Conservation (phyloP, 2,888 invertebrate species). For the Tetragonula carbonaria region DNA sequence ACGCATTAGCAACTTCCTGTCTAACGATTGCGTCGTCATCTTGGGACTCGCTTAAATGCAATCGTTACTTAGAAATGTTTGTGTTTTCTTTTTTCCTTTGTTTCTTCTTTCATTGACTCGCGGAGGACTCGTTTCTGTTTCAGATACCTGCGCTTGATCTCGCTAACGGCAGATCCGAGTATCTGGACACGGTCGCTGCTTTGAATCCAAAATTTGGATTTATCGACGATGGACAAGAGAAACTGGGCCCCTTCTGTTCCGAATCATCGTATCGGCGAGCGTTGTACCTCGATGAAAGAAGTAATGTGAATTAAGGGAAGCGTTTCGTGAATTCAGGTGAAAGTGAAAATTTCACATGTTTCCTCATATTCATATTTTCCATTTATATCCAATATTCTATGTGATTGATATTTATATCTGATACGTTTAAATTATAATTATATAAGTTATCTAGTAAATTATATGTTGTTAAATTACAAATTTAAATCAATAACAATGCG, state of each 20-base stretch:
- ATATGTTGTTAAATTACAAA: background rate
- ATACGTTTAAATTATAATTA: too few relatives aligned
- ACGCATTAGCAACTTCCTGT: slow-evolving; percentile 79
- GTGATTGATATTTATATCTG: too few relatives aligned
- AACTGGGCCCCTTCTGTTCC: slow-evolving; percentile 54
- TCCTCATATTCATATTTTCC: background rate
- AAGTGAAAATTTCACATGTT: too few relatives aligned
- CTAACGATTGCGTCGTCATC: slow-evolving; percentile 80
- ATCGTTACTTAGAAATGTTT: slow-evolving; percentile 18
- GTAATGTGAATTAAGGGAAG: background rate
- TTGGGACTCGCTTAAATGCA: slow-evolving; percentile 76
- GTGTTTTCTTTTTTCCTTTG: too few relatives aligned
- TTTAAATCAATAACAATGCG: background rate
- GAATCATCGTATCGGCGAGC: slow-evolving; percentile 63
- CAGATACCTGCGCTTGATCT: slow-evolving; percentile 67
- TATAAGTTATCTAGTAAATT: too few relatives aligned
- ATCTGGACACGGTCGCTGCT: slow-evolving; percentile 80
- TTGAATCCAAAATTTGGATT: slow-evolving; percentile 76
- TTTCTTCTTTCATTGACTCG: background rate
- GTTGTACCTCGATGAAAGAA: slow-evolving; percentile 52
- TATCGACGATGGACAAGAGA: slow-evolving; percentile 52
- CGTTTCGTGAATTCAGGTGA: too few relatives aligned
- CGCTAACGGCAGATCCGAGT: slow-evolving; percentile 77
- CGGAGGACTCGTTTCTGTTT: background rate
- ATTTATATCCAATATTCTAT: too few relatives aligned